A percentile compares a stretch with the other conserved stretches of the same genome.
Evolutionary conservation across 2,113 vertebrate species (phyloP).

Genomic region (Carassius carassius): DNA sequence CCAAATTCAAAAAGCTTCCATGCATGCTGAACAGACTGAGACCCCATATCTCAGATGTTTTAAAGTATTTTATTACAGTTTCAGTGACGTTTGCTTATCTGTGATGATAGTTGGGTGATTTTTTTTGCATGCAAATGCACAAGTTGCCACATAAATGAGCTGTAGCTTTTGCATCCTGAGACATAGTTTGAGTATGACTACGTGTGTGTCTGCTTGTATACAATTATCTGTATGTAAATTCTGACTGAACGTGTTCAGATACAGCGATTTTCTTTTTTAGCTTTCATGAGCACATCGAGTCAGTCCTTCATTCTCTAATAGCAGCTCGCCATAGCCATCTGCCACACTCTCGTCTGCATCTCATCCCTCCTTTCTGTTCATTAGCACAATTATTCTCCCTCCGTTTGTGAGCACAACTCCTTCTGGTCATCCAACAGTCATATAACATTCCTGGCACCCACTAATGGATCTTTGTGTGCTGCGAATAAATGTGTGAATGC

Average conservation of each 20-base stretch:
- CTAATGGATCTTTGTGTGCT: slow-evolving; percentile 32
- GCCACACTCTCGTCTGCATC: slow-evolving; percentile 65
- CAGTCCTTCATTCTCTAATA: slow-evolving; percentile 73
- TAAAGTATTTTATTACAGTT: not conserved
- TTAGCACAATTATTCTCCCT: slow-evolving; percentile 49
- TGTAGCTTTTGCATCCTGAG: slow-evolving; percentile 34
- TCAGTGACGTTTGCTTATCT: not conserved
- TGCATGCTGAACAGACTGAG: not conserved
- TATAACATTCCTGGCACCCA: slow-evolving; percentile 34
- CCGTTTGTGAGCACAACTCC: slow-evolving; percentile 42
- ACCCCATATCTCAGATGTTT: not conserved
- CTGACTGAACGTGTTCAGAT: slow-evolving; percentile 70
- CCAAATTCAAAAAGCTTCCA: not conserved
- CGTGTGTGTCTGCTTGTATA: slow-evolving; percentile 46
- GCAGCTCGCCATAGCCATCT: slow-evolving; percentile 74
- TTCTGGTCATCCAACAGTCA: slow-evolving; percentile 35
- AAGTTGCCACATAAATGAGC: not conserved
- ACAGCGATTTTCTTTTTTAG: slow-evolving; percentile 60
- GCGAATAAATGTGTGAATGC: slow-evolving; percentile 35
- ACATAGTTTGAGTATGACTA: slow-evolving; percentile 38
- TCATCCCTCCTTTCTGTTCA: slow-evolving; percentile 59
- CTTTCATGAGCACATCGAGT: slow-evolving; percentile 74
- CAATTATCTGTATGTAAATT: slow-evolving; percentile 45
- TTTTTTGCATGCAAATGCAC: not conserved
- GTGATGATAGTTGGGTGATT: not conserved